These are phyloP conservation scores for Rutilus rutilus DNA, from an alignment of 2,113 vertebrate species.

Conservation along the genomic window DNA sequence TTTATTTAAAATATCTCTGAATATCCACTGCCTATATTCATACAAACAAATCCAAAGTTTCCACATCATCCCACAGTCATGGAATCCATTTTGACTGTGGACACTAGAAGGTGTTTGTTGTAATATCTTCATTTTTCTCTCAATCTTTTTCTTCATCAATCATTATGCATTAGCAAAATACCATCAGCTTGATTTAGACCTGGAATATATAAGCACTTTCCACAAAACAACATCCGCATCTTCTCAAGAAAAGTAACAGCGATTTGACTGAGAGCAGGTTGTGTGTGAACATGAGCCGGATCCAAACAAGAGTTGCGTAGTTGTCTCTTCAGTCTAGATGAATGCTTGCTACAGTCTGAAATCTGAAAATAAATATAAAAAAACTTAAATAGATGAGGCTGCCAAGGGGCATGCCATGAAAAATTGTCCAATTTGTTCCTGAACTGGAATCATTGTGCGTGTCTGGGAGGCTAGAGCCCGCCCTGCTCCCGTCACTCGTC, in stretches of 20 bases:
- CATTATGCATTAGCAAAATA: not conserved
- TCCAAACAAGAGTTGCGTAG: not conserved
- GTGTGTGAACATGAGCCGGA: not conserved
- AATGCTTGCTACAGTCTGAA: conserved; percentile 38
- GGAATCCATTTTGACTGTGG: not conserved
- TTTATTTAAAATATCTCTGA: not conserved
- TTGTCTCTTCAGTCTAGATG: conserved; percentile 14
- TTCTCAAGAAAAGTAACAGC: not conserved
- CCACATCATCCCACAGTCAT: not conserved
- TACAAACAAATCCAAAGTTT: not conserved
- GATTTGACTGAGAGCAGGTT: not conserved
- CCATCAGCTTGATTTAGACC: not conserved
- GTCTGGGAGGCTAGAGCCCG: conserved; percentile 12
- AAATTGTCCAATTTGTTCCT: conserved; percentile 38
- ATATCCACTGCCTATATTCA: not conserved
- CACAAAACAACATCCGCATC: conserved; percentile 15
- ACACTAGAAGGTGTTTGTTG: not conserved
- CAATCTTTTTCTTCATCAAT: not conserved
- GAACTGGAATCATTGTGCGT: conserved; percentile 44
- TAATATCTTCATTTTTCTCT: not conserved
- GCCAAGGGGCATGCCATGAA: conserved; percentile 36
- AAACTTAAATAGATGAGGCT: conserved; percentile 35
- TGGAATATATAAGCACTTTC: conserved; percentile 14
- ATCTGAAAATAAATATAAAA: conserved; percentile 39
- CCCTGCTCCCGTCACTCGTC: conserved; percentile 18